Base-by-base conservation (phyloP, 2,797 vertebrate genomes). In the Notoglanidium macrostoma region DNA sequence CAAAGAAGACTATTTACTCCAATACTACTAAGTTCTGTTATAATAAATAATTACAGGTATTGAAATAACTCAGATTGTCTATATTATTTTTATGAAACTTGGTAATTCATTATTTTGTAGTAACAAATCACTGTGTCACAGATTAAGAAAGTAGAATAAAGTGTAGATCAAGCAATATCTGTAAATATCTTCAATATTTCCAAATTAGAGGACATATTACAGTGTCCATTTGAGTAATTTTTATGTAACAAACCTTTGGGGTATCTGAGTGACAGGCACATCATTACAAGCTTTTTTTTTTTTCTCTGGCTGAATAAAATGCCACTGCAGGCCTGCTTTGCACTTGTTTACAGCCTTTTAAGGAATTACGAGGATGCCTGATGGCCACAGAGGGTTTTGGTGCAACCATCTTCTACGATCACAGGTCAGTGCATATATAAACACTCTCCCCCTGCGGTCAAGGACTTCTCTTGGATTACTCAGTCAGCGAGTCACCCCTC, bases 391-490 rank as follows among this genome's bases (percentile, higher is more conserved):
- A 17, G 73, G 82, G 76, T 74, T 85, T 82, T 89, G 86, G 73
- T 89, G 32, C 3, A 79, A 55, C 74, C 54, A 17, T 88, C 32
- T 63, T 85, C 51, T 51, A 59, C 74, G 74, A 86, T 76, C 80
- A 68, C 73, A 86, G 88, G 80, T 88, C 88, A 86, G 17, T 72
- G 78, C 67, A 87, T 87, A 87, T 88, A 86, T 86, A 86, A 89
- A 89, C 76, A 70, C 76, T 82, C 85, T 84, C 70, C 77, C 29
- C 73, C 73, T 70, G 65, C 65, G 87, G 87, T 90, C 87, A 90
- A 87, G 84, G 89, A 89, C 84, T 89, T 88, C 82, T 86, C 89
- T 86, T 67, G 21, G 80, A 70, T 90, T 83, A 65, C 51, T n/a
- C 72, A 44, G 78, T 59, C 86, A 63, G 72, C 54, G 11, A 81